Evolutionary conservation across 2,888 invertebrate genomes (phyloP), one percentile per base, ranked within the genome.

Genomic region (Gryllus longicercus): DNA sequence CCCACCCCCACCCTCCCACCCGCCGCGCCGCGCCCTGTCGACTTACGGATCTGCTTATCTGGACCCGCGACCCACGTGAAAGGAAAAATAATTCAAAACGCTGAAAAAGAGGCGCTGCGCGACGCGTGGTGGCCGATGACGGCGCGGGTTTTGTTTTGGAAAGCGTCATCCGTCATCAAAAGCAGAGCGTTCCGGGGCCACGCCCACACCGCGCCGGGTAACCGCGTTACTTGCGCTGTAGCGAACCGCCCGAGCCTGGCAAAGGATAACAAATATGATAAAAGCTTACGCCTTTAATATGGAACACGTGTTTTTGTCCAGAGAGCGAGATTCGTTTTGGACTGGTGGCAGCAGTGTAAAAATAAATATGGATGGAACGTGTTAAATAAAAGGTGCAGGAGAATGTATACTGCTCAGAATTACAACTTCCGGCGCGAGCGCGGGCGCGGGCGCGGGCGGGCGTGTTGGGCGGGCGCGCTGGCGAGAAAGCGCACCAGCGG

Each of bases 291-390:
- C 63, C 63, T 63, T 63, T 63, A 63, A 63, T 63, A 63, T 63
- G 63, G 63, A 63, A 63, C 63, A 63, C 63, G 63, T 63, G 63
- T 63, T 63, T 63, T 63, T 63, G 63, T 63, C 14, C 63, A 63
- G 14, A n/a, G 16, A 63, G 63, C 63, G 63, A 63, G 63, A 63
- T 63, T 63, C 63, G 63, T 63, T 63, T 63, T n/a, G 63, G n/a
- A 63, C 63, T 63, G 63, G 63, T n/a, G 63, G 63, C 14, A 51
- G 21, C 51, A 49, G 75, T 81, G 80, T 79, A 82, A 81, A 81
- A 82, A 82, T 82, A 82, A 80, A 82, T 81, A 82, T 80, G 81
- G 81, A 82, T 81, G 81, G 82, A 78, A 75, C 77, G 23, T 77
- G 77, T 77, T 49, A 50, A 77, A 77, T 77, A 77, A 77, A 76